Evolutionary conservation across 2,113 vertebrate species (phyloP).

Genomic region (Zosterops hypoxanthus): DNA sequence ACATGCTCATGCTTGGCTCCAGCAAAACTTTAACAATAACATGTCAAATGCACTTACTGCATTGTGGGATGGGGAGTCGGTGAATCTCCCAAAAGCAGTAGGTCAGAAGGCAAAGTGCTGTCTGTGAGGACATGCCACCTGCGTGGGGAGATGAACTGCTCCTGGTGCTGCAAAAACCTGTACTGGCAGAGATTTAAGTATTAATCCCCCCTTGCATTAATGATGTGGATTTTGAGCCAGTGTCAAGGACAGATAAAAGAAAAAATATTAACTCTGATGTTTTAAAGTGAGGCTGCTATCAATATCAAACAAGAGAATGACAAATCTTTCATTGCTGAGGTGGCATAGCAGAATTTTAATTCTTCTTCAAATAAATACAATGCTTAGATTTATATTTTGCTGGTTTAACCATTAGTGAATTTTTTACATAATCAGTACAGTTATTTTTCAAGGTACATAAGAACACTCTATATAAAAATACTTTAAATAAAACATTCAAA

Average conservation of each 20-base stretch:
- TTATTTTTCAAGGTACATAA: neutral
- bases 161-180: neutral
- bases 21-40: neutral
- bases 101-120: neutral
- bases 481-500: neutral
- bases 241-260: neutral
- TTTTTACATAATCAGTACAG: neutral
- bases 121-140: neutral
- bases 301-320: neutral
- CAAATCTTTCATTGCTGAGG: neutral
- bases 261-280: neutral
- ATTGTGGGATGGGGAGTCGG: neutral
- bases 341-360: neutral
- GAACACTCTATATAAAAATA: constrained; percentile 3
- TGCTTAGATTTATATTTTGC: neutral
- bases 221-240: fast-evolving
- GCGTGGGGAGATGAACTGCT: neutral
- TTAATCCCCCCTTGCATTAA: fast-evolving
- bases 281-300: neutral
- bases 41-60: neutral
- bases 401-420: neutral
- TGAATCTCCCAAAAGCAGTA: neutral
- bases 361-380: neutral
- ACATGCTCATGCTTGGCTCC: neutral
- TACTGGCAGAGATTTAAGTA: neutral